Evolutionary conservation across 2,888 invertebrate species (phyloP), one percentile per base, ranked within the genome.

Genomic region (Ophion slaviceki): DNA sequence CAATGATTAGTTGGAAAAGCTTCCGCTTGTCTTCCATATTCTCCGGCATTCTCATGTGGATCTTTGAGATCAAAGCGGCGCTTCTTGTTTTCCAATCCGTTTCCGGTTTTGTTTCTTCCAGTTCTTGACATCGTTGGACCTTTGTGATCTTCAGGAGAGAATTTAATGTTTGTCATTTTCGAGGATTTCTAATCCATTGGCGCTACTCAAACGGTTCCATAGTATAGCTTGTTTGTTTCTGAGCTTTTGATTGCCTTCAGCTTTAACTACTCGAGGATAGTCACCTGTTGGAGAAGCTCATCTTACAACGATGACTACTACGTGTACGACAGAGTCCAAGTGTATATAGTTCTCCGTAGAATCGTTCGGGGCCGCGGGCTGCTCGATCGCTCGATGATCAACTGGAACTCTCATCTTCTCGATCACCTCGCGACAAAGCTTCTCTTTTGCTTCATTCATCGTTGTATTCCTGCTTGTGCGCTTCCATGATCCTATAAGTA

Each of bases 241-340:
- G 47, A 66, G 78, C 32, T 66, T 67, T 72, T 40, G 47, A 78
- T 78, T 32, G 40, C 47, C 62, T 40, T 80, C 24, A 32, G 32
- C 40, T 64, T 67, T 28, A 45, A 80, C 59, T 20, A 67, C 24
- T 45, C 59, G 24, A 45, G 57, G 74, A 86, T 84, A 85, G 87
- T 84, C 87, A 86, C 87, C 84, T 84, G 85, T 85, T 85, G 82
- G 80, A 87, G 76, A 47, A 77, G 75, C 64, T 53, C 80, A 81
- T 85, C 79, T 80, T 77, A 71, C 85, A 79, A 79, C 72, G 24
- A 72, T 67, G 72, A 78, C 32, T 32, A 4, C 32, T 32, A 32
- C 32, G 61, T 64, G 64, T 59, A 45, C 53, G 64, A 66, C 36
- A 8, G 40, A 17, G 40, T 66, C 72, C 40, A 36, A 24, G 67